These are phyloP conservation scores for Lasioglossum zephyrum DNA, from an alignment of 2,888 invertebrate genomes.

Conservation along the genomic window DNA sequence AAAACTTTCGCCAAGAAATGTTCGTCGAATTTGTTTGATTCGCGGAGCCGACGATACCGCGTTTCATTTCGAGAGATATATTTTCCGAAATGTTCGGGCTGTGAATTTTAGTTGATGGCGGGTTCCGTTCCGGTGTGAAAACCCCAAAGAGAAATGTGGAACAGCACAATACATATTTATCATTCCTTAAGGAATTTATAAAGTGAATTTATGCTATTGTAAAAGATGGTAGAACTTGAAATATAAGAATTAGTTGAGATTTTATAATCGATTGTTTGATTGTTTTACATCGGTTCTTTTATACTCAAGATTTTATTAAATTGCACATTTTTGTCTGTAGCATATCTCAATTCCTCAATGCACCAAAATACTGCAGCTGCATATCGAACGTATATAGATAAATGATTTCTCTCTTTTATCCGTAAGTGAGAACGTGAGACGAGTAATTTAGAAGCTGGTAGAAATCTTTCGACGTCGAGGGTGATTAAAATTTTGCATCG, in stretches of 20 bases:
- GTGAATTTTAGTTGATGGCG: background rate
- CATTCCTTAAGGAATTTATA: too few species aligned
- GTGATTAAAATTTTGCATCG: background rate
- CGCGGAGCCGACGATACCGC: conserved; percentile 1
- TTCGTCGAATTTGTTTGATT: conserved; percentile 26
- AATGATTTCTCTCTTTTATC: background rate
- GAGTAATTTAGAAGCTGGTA: background rate
- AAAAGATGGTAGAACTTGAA: background rate
- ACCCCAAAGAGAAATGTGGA: too few species aligned
- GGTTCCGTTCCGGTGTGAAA: background rate
- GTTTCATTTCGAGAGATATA: background rate
- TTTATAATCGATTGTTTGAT: too few species aligned
- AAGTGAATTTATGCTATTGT: background rate
- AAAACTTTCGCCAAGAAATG: background rate
- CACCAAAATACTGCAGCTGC: too few species aligned
- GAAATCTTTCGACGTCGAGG: background rate
- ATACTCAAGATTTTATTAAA: too few species aligned
- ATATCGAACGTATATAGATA: too few species aligned
- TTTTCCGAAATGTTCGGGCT: background rate
- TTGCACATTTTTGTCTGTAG: too few species aligned
- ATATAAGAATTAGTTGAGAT: too few species aligned
- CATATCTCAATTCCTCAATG: too few species aligned
- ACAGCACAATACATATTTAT: background rate
- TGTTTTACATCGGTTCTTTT: too few species aligned
- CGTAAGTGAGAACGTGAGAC: background rate